phyloP scores from a whole-genome alignment of 2,113 vertebrate genomes.

The Lota lota region DNA sequence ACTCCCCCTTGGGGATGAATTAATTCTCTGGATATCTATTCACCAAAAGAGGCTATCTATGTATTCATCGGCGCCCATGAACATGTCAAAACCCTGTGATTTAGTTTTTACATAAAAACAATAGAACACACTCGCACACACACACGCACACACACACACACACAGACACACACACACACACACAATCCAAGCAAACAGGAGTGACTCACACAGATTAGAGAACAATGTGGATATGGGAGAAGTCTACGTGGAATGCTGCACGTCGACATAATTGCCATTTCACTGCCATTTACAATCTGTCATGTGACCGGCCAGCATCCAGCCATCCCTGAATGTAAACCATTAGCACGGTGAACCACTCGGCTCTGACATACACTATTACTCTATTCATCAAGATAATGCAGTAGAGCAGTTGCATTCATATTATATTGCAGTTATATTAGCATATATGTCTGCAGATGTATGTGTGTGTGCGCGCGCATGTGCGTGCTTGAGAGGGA shows the following conservation, averaged over 20 bases:
- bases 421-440: too few relatives aligned
- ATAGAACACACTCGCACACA: background rate
- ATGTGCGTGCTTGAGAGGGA: too few relatives aligned
- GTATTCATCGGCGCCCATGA: too few relatives aligned
- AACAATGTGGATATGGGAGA: too few relatives aligned
- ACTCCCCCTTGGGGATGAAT: too few relatives aligned
- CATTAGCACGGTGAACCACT: background rate
- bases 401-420: too few relatives aligned
- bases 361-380: background rate
- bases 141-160: background rate
- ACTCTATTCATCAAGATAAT: too few relatives aligned
- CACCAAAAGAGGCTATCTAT: too few relatives aligned
- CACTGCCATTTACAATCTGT: constrained; percentile 15
- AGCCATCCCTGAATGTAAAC: background rate
- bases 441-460: background rate
- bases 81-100: too few relatives aligned
- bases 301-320: constrained; percentile 17
- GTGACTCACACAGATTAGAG: constrained; percentile 9
- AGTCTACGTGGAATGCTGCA: constrained; percentile 48
- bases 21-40: too few relatives aligned
- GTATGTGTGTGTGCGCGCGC: background rate
- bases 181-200: background rate
- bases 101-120: too few relatives aligned
- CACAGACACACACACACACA: background rate
- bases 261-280: constrained; percentile 30